These are phyloP conservation scores for Pristionchus fissidentatus DNA, from an alignment of 2,888 invertebrate genomes.

Conservation along the genomic window DNA sequence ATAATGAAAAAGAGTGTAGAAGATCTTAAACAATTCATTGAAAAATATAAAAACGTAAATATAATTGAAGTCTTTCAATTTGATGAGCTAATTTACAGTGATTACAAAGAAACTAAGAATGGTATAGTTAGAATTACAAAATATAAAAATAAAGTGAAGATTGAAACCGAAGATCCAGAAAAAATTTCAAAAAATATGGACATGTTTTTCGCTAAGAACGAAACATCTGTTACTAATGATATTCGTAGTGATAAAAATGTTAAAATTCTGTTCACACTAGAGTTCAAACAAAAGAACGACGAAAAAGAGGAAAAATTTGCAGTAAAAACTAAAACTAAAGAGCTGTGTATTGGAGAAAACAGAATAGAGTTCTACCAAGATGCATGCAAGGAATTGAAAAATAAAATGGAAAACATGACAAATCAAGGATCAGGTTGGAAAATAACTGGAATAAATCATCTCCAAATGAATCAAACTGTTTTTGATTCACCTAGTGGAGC, in stretches of 20 bases:
- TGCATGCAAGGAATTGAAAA: conserved; percentile 50
- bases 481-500: conserved; percentile 48
- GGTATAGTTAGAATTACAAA: conserved; percentile 48
- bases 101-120: conserved; percentile 52
- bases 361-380: conserved; percentile 50
- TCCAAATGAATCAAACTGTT: conserved; percentile 52
- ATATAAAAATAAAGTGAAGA: conserved; percentile 51
- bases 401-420: conserved; percentile 51
- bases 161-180: no score
- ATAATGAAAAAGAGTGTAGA: no score
- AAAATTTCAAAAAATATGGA: no score
- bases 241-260: conserved; percentile 49
- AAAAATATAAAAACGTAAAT: background rate
- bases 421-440: conserved; percentile 52
- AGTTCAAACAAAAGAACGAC: conserved; percentile 51
- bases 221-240: conserved; percentile 53
- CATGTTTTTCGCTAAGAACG: conserved; percentile 52
- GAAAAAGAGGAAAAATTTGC: conserved; percentile 40
- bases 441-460: conserved; percentile 46
- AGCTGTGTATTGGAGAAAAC: conserved; percentile 51
- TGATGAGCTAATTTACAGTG: conserved; percentile 53
- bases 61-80: conserved; percentile 53
- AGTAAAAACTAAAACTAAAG: conserved; percentile 46
- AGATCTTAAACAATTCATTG: conserved; percentile 44
- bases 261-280: conserved; percentile 52